These are phyloP conservation scores for Aurelia sp. DNA, from an alignment of 30 jellyfish, hydroid and myxozoan genomes.

Conservation along the genomic window DNA sequence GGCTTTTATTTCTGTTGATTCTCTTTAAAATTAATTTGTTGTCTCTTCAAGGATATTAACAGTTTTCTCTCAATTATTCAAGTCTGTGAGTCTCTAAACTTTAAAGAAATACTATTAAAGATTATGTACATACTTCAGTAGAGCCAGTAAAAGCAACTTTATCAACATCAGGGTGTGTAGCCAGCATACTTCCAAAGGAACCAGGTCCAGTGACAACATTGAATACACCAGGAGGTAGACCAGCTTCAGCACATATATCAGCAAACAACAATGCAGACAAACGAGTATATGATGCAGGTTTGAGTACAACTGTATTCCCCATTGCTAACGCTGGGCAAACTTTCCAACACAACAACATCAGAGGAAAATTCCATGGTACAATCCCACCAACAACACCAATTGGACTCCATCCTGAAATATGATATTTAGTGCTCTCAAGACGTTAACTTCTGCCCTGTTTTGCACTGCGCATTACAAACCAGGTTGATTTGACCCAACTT, in stretches of 20 bases:
- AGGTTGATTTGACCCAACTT: too few species aligned
- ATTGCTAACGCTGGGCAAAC: conserved; percentile 98
- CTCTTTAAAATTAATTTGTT: too few species aligned
- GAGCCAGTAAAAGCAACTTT: conserved; percentile 99
- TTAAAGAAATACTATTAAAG: too few species aligned
- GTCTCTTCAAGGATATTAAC: too few species aligned
- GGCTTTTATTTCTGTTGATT: too few species aligned
- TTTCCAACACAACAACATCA: conserved; percentile 96
- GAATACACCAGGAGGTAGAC: conserved; percentile 99
- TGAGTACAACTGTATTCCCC: conserved; percentile 95
- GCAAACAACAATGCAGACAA: conserved; percentile 95
- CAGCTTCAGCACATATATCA: conserved; percentile 99
- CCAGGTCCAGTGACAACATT: conserved; percentile 98
- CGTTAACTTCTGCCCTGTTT: too few species aligned
- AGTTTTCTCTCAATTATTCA: too few species aligned
- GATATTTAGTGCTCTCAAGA: too few species aligned
- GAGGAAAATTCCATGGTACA: conserved; percentile 98
- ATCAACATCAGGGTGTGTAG: conserved; percentile 92
- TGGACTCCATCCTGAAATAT: conserved; percentile 85
- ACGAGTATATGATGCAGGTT: conserved; percentile 95
- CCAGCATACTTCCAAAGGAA: conserved; percentile 90
- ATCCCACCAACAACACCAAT: conserved; percentile 97
- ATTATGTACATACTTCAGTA: conserved; percentile 80
- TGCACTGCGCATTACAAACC: too few species aligned
- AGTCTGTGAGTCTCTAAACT: too few species aligned